Conservation (phyloP, 2,113 vertebrate genomes). For the Daphoenositta chrysoptera region DNA sequence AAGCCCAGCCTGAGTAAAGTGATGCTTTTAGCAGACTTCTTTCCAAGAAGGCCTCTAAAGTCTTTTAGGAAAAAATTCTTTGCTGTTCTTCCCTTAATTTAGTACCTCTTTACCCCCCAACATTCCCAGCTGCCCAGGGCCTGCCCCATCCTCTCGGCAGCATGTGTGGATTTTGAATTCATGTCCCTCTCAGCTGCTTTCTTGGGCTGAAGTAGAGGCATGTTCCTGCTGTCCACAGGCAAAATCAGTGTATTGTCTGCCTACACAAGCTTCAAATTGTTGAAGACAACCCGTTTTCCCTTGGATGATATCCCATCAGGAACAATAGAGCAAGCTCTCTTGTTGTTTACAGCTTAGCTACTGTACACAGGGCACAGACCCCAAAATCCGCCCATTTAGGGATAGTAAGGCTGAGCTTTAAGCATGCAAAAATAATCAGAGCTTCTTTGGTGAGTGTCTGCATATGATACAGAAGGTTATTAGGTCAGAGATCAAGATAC, state of each 20-base stretch:
- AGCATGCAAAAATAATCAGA: not conserved
- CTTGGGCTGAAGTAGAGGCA: not conserved
- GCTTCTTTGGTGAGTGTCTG: not conserved
- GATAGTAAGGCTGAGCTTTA: not conserved
- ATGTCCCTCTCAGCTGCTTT: not conserved
- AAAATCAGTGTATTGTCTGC: not conserved
- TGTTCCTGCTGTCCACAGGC: not conserved
- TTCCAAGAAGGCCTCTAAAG: not conserved
- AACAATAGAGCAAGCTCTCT: slow-evolving; percentile 3
- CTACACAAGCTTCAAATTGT: not conserved
- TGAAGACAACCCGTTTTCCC: not conserved
- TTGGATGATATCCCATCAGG: not conserved
- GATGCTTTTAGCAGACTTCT: not conserved
- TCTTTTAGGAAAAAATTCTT: not conserved
- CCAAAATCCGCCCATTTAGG: not conserved
- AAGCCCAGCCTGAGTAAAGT: not conserved
- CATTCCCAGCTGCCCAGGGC: not conserved
- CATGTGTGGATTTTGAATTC: not conserved
- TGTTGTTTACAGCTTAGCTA: not conserved
- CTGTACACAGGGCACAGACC: not conserved
- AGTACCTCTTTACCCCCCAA: not conserved
- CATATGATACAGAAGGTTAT: not conserved
- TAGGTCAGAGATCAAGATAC: not conserved
- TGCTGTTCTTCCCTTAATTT: not conserved
- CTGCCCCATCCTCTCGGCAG: not conserved